phyloP scores from a whole-genome alignment of 2,113 vertebrate species.

The Marcusenius ussheri region DNA sequence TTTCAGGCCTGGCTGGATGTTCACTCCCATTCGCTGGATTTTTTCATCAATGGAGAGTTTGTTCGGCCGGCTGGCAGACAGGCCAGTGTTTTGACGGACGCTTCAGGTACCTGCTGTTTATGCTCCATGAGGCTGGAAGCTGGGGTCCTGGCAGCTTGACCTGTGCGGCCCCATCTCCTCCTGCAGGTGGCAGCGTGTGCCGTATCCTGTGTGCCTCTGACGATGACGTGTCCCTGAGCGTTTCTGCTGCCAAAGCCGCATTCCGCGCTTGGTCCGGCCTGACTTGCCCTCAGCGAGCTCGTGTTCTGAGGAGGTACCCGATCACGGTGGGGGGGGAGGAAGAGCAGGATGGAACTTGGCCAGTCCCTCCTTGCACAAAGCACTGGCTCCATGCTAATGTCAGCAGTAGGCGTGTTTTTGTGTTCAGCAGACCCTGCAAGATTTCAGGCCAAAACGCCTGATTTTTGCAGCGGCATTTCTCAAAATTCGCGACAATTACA shows the following conservation, averaged over 20 bases:
- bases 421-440: background rate
- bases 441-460: background rate
- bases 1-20: constrained; percentile 60
- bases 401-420: background rate
- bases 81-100: constrained; percentile 37
- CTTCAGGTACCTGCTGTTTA: constrained; percentile 43
- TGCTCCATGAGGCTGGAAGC: background rate
- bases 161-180: background rate
- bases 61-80: constrained; percentile 38
- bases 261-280: constrained; percentile 48
- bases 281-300: constrained; percentile 49
- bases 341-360: background rate
- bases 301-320: constrained; percentile 53
- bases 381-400: background rate
- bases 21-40: constrained; percentile 47
- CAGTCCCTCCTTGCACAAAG: background rate
- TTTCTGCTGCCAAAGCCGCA: constrained; percentile 40
- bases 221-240: constrained; percentile 46
- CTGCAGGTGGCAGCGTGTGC: constrained; percentile 47
- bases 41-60: constrained; percentile 57
- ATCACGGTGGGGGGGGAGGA: background rate
- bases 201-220: constrained; percentile 43
- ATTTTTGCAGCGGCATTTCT: background rate
- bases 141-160: background rate
- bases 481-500: background rate